Evolutionary conservation across 2,113 vertebrate species (phyloP).

Genomic region (Antechinus stuartii): DNA sequence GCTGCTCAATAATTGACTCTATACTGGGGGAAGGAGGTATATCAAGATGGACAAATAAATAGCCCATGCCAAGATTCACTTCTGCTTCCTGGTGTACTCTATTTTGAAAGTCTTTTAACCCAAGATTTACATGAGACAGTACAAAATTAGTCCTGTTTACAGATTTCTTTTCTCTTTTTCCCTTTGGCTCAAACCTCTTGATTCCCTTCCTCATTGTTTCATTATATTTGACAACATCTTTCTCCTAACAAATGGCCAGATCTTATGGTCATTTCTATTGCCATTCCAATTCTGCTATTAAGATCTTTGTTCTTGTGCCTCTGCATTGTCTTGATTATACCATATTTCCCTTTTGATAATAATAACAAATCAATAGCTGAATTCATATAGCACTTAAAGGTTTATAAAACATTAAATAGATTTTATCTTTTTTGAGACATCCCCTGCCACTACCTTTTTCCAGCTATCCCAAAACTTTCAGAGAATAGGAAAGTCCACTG

Average conservation of each 20-base stretch:
- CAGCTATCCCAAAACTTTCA: neutral
- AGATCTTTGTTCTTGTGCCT: neutral
- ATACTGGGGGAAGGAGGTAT: neutral
- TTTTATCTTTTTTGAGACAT: neutral
- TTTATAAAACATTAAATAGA: neutral
- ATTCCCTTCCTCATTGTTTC: slow-evolving; percentile 24
- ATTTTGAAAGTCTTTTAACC: slow-evolving; percentile 21
- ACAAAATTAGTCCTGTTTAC: slow-evolving; percentile 48
- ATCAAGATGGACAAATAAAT: neutral
- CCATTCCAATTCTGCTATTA: neutral
- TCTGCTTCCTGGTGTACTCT: slow-evolving; percentile 48
- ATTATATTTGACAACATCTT: slow-evolving; percentile 49
- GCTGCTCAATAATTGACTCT: neutral
- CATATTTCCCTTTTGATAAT: neutral
- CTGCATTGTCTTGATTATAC: slow-evolving; percentile 1
- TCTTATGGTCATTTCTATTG: neutral
- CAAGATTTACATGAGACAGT: slow-evolving; percentile 36
- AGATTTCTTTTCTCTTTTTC: slow-evolving; percentile 51
- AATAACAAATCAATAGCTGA: neutral
- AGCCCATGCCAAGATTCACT: neutral
- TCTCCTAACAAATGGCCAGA: neutral
- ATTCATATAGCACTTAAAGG: neutral
- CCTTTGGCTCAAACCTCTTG: neutral
- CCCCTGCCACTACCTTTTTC: neutral
- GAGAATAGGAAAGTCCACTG: neutral